A percentile compares a stretch with the other conserved stretches of the same genome.
Conservation (phyloP, 2,113 vertebrate species). For the Monarcha castaneiventris region DNA sequence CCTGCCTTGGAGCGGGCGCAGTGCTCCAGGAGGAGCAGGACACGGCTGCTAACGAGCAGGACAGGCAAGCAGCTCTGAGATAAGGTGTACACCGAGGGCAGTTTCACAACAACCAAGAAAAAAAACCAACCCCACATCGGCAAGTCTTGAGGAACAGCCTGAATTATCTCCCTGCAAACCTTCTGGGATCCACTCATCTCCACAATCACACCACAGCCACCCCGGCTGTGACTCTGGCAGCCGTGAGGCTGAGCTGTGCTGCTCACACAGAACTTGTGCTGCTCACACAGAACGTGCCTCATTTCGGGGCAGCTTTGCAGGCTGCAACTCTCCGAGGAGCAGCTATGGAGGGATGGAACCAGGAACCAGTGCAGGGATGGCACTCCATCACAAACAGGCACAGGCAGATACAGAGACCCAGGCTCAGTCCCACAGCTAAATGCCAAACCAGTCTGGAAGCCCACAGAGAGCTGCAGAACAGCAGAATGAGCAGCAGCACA, state of each 20-base stretch:
- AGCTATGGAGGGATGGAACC: background rate
- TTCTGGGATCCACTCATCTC: background rate
- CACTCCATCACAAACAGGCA: background rate
- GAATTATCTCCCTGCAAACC: background rate
- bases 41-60: background rate
- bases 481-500: background rate
- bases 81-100: accelerated
- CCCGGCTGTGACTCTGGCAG: background rate
- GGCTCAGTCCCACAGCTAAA: background rate
- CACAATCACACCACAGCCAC: accelerated
- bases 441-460: background rate
- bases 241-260: background rate
- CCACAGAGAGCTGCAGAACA: background rate
- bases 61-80: background rate
- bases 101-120: background rate
- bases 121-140: background rate
- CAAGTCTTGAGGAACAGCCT: background rate
- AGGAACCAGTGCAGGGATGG: background rate
- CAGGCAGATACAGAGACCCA: background rate
- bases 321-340: background rate
- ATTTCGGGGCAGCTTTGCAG: background rate
- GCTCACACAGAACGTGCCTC: background rate
- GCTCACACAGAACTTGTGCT: too few relatives aligned
- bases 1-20: accelerated
- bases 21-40: background rate